Conservation (phyloP, 2,113 vertebrate species). For the Heterochromis multidens region DNA sequence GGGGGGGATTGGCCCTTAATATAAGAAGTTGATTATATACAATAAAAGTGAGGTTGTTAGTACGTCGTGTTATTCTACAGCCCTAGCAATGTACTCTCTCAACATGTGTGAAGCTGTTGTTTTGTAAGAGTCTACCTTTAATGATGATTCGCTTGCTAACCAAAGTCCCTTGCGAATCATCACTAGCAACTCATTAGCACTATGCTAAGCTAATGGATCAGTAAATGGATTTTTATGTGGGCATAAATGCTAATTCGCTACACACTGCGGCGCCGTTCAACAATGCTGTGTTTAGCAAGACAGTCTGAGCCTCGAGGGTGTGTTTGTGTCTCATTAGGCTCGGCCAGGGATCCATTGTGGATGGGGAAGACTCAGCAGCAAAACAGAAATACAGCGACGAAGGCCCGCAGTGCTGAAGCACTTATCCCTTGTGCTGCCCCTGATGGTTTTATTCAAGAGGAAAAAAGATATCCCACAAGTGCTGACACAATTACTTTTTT, state of each 20-base stretch:
- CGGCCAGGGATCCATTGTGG: constrained; percentile 33
- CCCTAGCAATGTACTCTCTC: not conserved
- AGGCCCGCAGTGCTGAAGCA: not conserved
- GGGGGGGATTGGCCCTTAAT: not conserved
- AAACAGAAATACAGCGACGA: not conserved
- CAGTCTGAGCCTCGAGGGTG: constrained; percentile 22
- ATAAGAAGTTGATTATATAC: not conserved
- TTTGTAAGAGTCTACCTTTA: constrained; percentile 5
- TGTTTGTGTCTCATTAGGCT: constrained; percentile 61
- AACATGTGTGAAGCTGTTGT: not conserved
- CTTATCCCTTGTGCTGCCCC: not conserved
- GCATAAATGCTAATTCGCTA: constrained; percentile 64
- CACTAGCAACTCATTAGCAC: constrained; percentile 61
- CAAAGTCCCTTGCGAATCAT: constrained; percentile 48
- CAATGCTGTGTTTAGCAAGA: constrained; percentile 50
- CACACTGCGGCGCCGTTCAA: constrained; percentile 28
- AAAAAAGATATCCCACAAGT: not conserved
- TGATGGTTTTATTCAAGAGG: constrained; percentile 4
- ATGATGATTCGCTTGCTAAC: constrained; percentile 18
- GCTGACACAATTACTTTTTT: constrained; percentile 6
- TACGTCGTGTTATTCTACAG: not conserved
- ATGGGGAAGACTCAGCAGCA: not conserved
- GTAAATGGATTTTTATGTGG: constrained; percentile 72
- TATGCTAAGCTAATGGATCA: constrained; percentile 72
- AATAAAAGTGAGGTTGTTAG: not conserved